Conservation (phyloP, 2,888 invertebrate species). For the Eupithecia centaureata region DNA sequence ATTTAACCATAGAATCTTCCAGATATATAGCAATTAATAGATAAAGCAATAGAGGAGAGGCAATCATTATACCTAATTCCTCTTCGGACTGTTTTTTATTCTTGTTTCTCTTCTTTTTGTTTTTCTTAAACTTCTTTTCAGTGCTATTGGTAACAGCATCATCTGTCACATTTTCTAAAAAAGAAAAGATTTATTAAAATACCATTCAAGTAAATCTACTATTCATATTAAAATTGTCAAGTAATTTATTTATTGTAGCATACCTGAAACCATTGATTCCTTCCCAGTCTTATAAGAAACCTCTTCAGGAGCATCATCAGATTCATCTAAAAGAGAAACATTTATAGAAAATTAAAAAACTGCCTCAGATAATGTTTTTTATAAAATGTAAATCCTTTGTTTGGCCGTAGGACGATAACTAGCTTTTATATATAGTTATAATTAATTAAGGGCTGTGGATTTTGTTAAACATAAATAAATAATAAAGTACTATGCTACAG, state of each 20-base stretch:
- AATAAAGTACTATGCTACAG: no score
- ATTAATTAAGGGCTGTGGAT: no score
- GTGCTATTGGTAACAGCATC: constrained; percentile 15
- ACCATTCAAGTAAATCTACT: neutral
- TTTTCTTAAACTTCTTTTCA: constrained; percentile 40
- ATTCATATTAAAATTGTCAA: neutral
- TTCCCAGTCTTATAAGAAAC: constrained; percentile 50
- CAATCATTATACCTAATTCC: constrained; percentile 24
- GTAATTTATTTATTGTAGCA: neutral
- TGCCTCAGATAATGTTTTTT: no score
- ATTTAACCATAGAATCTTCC: neutral
- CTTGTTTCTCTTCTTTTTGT: constrained; percentile 39
- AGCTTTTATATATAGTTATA: no score
- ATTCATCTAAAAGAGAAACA: constrained; percentile 29
- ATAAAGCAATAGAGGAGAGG: neutral
- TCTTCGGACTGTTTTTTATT: constrained; percentile 8
- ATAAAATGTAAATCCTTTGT: no score
- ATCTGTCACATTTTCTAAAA: constrained; percentile 30
- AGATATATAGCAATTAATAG: neutral
- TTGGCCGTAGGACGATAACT: no score
- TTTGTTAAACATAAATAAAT: no score
- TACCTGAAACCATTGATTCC: constrained; percentile 37
- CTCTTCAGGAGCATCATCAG: constrained; percentile 54
- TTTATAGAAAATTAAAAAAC: no score
- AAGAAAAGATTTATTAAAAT: neutral